phyloP scores from a whole-genome alignment of 2,888 invertebrate genomes.

The Incurvaria masculella region DNA sequence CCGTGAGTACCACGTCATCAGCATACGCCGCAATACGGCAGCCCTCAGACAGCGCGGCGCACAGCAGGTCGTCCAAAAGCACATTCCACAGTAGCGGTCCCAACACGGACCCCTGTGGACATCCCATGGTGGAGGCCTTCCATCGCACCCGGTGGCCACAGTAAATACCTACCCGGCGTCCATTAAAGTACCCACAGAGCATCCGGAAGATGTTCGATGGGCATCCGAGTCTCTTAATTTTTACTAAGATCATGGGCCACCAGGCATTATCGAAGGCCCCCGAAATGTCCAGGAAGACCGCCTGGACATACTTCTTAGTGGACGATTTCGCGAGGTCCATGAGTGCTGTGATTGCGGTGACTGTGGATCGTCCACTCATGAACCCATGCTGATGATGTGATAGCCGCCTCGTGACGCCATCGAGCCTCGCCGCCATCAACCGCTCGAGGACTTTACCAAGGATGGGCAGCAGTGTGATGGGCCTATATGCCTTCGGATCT shows the following conservation, averaged over 20 bases:
- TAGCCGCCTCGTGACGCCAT: background rate
- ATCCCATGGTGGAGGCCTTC: conserved; percentile 14
- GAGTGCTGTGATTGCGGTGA: conserved; percentile 8
- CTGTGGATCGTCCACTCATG: conserved; percentile 7
- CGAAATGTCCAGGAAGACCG: conserved; percentile 9
- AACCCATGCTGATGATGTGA: conserved; percentile 13
- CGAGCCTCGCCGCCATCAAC: conserved; percentile 12
- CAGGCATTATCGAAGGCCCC: conserved; percentile 13
- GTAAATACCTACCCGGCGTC: conserved; percentile 8
- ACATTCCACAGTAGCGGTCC: conserved; percentile 11
- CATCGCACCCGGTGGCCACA: conserved; percentile 9
- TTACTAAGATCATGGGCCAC: conserved; percentile 10
- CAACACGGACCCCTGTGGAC: conserved; percentile 13
- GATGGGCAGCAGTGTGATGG: conserved; percentile 9
- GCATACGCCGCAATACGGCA: conserved; percentile 16
- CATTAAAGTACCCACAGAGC: conserved; percentile 5
- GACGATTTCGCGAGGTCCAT: background rate
- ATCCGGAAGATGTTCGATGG: conserved; percentile 5
- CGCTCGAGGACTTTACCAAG: conserved; percentile 14
- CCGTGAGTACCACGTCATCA: conserved; percentile 18
- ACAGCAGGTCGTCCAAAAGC: conserved; percentile 18
- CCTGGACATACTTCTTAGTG: conserved; percentile 1
- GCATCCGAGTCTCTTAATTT: background rate
- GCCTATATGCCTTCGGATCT: conserved; percentile 5
- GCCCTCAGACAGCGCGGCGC: background rate